A percentile compares a stretch with the other conserved stretches of the same genome.
These are phyloP conservation scores for Camponotus vicinus DNA, from an alignment of 1,140 invertebrate species.

Conservation along the genomic window DNA sequence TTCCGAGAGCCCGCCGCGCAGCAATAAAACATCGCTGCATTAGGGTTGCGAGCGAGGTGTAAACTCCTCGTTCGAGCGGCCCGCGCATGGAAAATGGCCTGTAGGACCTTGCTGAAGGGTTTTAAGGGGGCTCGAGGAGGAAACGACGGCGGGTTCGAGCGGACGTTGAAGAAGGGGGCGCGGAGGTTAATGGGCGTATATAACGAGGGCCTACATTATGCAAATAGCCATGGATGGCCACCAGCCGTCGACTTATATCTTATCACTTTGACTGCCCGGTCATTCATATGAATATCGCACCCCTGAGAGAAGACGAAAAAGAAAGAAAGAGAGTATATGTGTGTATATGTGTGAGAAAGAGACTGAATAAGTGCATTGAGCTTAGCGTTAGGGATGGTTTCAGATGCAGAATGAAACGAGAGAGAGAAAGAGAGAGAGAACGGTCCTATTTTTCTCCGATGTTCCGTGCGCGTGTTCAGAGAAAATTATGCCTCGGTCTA, in stretches of 20 bases:
- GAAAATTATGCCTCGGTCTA: constrained; percentile 3
- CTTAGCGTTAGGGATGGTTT: constrained; percentile 36
- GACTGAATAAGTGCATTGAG: constrained; percentile 25
- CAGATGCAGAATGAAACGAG: constrained; percentile 24
- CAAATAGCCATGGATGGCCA: constrained; percentile 80
- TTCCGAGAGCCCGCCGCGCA: constrained; percentile 34
- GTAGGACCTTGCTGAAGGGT: constrained; percentile 43
- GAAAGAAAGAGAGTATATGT: not conserved
- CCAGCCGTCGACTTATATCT: constrained; percentile 78
- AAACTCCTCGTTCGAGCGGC: constrained; percentile 70
- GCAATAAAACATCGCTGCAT: constrained; percentile 76
- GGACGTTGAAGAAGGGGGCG: constrained; percentile 62
- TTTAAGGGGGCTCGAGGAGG: constrained; percentile 33
- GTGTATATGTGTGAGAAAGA: not conserved
- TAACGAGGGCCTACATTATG: constrained; percentile 84
- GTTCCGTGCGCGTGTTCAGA: not conserved
- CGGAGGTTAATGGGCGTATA: constrained; percentile 81
- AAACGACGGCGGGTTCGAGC: constrained; percentile 39
- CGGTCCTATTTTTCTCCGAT: constrained; percentile 18
- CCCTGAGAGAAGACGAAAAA: constrained; percentile 59
- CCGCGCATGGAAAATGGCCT: constrained; percentile 69
- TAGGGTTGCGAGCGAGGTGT: constrained; percentile 63
- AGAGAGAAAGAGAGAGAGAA: not conserved
- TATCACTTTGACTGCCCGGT: constrained; percentile 78
- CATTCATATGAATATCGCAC: constrained; percentile 75